A percentile compares a stretch with the other conserved stretches of the same genome.
Evolutionary conservation across 2,888 invertebrate species (phyloP).

Genomic region (Rhamnusium bicolor): DNA sequence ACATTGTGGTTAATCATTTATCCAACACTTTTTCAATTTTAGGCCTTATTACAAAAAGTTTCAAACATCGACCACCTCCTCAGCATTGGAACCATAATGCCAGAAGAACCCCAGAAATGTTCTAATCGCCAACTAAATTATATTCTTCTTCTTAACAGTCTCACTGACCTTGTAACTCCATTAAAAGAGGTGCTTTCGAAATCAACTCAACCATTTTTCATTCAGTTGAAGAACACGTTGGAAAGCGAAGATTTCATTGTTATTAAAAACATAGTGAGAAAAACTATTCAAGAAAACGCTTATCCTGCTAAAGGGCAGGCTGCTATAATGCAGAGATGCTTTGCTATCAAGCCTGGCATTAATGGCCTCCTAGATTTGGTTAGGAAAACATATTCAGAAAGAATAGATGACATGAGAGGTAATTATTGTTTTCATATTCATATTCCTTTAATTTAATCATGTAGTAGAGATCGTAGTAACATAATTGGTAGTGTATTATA

Average conservation of each 20-base stretch:
- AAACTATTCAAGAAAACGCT: conserved; percentile 73
- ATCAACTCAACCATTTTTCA: conserved; percentile 60
- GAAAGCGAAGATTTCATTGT: conserved; percentile 54
- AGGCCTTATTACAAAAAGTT: conserved; percentile 79
- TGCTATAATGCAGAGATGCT: conserved; percentile 79
- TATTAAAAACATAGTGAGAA: conserved; percentile 55
- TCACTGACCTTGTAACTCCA: conserved; percentile 81
- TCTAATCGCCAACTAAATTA: conserved; percentile 87
- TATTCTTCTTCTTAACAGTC: conserved; percentile 83
- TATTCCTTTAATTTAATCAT: too few relatives aligned
- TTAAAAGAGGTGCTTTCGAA: conserved; percentile 72
- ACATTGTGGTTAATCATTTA: too few relatives aligned
- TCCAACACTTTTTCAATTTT: conserved; percentile 47
- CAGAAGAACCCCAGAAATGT: conserved; percentile 69
- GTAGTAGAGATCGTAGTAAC: too few relatives aligned
- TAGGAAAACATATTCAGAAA: conserved; percentile 88
- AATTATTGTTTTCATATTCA: too few relatives aligned
- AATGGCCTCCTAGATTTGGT: conserved; percentile 88
- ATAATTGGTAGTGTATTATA: too few relatives aligned
- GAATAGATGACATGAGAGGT: conserved; percentile 85
- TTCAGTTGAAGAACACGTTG: conserved; percentile 58
- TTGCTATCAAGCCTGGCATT: conserved; percentile 84
- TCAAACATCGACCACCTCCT: conserved; percentile 87
- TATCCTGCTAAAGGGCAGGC: conserved; percentile 73
- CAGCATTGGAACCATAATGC: conserved; percentile 74